phyloP scores from a whole-genome alignment of 2,888 invertebrate genomes.

The Calameuta pallipes region DNA sequence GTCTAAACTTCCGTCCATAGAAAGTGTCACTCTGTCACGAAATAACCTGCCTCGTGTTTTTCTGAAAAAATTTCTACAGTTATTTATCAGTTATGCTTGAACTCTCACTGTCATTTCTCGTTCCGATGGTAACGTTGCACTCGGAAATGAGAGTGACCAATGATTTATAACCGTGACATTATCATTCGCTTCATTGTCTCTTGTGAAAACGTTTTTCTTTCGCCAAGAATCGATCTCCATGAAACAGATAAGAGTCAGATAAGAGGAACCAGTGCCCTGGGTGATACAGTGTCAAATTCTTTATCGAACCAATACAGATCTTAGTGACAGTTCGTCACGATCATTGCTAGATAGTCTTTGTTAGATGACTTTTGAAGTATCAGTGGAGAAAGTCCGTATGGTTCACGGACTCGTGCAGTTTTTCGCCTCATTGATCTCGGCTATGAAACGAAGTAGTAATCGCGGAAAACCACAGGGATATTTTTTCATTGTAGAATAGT shows the following conservation, averaged over 20 bases:
- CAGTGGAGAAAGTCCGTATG: neutral
- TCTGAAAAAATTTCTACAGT: neutral
- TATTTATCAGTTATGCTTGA: neutral
- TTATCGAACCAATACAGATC: neutral
- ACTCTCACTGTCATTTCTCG: neutral
- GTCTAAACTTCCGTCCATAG: slow-evolving; percentile 31
- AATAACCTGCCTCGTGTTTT: slow-evolving; percentile 17
- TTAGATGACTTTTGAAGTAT: neutral
- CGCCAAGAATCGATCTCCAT: neutral
- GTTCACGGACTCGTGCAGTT: neutral
- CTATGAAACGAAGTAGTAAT: neutral
- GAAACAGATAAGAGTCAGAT: neutral
- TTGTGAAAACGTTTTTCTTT: neutral
- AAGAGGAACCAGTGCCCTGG: neutral
- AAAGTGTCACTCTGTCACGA: slow-evolving; percentile 48
- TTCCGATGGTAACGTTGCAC: neutral
- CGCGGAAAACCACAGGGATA: neutral
- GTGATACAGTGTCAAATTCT: neutral
- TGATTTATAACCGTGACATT: neutral
- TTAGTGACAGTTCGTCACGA: neutral
- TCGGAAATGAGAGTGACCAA: neutral
- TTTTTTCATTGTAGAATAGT: neutral
- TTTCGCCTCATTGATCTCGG: neutral
- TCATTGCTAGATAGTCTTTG: neutral
- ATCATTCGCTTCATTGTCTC: neutral